Base-by-base conservation (phyloP, 2,113 vertebrate species). In the Pachycephala philippinensis region DNA sequence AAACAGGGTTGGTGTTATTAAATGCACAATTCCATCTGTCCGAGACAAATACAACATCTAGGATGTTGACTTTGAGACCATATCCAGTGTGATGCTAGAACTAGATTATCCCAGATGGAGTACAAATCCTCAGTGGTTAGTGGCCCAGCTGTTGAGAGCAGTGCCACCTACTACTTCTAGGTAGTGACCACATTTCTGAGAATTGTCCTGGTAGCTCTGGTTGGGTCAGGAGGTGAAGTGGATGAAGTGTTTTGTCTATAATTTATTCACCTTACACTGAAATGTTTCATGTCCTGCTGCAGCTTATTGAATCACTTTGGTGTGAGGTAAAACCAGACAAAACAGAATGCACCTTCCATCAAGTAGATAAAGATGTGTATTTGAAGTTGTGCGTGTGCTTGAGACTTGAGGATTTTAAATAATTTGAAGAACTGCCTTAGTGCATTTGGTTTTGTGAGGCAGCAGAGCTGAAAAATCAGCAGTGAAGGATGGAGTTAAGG, bases 81-180 rank as follows among this genome's bases (percentile, higher is more conserved):
- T 33, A 49, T 45, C 20, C 59, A 42, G 12, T 42, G 33, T 23
- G 21, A 7, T 64, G 40, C 44, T 59, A 53, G 19, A 44, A n/a
- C 45, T 63, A 50, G 53, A 18, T 54, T 54, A 39, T 82, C 33
- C n/a, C 28, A 66, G 4, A 26, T 83, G 61, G 28, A 63, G 22
- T n/a, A 53, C 52, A 57, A 35, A n/a, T 65, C 23, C 31, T 33
- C 0, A 0, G 49, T 83, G 47, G 17, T 69, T 52, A 15, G 35
- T 74, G 45, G 39, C 14, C 18, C 2, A 5, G 12, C 65, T 74
- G 13, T 31, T 82, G 31, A 45, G 21, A 60, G 33, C 54, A 60
- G 22, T 45, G 23, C 13, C 35, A 75, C 56, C 9, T 85, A 18
- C 61, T 75, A 21, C 11, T 61, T 2, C 0, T 56, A 33, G 18